Base-by-base conservation (phyloP, 2,113 vertebrate genomes). In the Takifugu bimaculatus region DNA sequence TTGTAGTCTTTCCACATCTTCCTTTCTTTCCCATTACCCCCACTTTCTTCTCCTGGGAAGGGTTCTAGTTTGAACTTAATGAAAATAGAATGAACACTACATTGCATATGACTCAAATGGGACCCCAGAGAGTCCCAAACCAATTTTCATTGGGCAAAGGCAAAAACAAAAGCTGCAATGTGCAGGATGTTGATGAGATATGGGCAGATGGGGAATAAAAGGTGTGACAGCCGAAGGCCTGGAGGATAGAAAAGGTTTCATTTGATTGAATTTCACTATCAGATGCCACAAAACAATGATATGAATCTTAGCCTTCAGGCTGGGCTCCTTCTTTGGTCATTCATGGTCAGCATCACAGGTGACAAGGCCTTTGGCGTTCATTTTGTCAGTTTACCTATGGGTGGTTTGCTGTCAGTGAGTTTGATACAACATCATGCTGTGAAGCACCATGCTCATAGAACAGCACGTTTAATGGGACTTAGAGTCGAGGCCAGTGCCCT, bases 21-120 rank as follows among this genome's bases (percentile, higher is more conserved):
- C 9, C 1, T 39, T 39, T 39, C 9, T 39, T 11, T 11, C 35
- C 57, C 15, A 20, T 50, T 12, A 13, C 26, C 26, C 35, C 35
- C 52, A 44, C 14, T 50, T 44, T 57, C 26, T 63, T 20, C 67
- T 66, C 74, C 27, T 66, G 71, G 84, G 83, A 88, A 50, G 74
- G 52, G 51, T 43, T 67, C 85, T 84, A 84, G 76, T 82, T 86
- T 82, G 72, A 89, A 82, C 85, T 62, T 66, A 78, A 77, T 79
- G 59, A 88, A 88, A 91, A 79, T 70, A 65, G 85, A 89, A 85
- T 74, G 83, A 82, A 81, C 72, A 74, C 68, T 70, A 68, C 67
- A 47, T 62, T 63, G 70, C 56, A 63, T 69, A 70, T 42, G 64
- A 70, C 65, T 85, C 52, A 88, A 90, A 91, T 64, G 63, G 85